These are phyloP conservation scores for Saturnia pavonia DNA, from an alignment of 2,888 invertebrate species.

Conservation along the genomic window DNA sequence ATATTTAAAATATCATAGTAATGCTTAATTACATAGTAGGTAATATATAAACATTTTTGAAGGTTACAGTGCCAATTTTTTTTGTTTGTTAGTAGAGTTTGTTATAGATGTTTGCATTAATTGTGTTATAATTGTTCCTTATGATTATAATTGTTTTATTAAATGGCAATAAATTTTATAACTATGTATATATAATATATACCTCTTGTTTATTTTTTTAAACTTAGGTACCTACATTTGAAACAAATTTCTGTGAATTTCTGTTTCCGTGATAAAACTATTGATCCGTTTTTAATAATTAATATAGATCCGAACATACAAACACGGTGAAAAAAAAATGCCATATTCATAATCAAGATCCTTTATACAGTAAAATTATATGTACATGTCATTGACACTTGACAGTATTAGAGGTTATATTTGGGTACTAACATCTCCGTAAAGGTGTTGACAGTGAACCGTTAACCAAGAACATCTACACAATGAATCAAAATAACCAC, in stretches of 20 bases:
- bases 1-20: neutral
- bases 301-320: no score
- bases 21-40: neutral
- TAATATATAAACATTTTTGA: neutral
- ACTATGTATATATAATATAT: neutral
- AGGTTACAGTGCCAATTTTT: neutral
- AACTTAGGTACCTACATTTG: neutral
- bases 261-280: no score
- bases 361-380: no score
- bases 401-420: neutral
- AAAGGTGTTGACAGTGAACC: neutral
- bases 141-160: conserved; percentile 1
- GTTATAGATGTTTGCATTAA: neutral
- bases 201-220: neutral
- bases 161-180: conserved; percentile 5
- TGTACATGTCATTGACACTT: no score
- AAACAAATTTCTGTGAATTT: neutral
- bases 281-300: no score
- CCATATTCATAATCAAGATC: no score
- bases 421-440: neutral
- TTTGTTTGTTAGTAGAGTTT: neutral
- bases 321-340: no score
- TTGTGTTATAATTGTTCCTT: neutral
- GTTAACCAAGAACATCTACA: neutral
- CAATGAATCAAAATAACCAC: neutral